phyloP scores from a whole-genome alignment of 2,113 vertebrate genomes.

The Neodontobutis hainanensis region DNA sequence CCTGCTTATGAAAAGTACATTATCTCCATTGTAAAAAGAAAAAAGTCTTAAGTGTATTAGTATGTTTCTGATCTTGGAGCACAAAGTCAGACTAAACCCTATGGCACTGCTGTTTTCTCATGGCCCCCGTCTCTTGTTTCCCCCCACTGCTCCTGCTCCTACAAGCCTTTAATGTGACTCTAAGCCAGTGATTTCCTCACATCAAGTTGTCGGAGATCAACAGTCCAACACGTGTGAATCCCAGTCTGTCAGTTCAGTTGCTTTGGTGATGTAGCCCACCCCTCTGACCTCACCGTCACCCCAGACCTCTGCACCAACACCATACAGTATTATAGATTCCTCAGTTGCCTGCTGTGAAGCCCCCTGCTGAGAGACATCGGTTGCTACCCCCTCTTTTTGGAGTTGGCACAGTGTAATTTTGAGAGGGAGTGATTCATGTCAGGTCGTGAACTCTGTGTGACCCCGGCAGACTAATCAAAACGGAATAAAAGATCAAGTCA shows the following conservation, averaged over 20 bases:
- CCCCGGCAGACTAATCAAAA: neutral
- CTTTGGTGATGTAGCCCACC: constrained; percentile 7
- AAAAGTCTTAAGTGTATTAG: too few species aligned
- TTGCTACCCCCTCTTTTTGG: neutral
- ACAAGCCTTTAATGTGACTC: neutral
- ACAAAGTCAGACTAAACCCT: too few species aligned
- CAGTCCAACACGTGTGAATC: constrained; percentile 15
- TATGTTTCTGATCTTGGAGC: too few species aligned
- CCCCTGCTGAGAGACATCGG: constrained; percentile 35
- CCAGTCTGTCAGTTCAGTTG: constrained; percentile 29
- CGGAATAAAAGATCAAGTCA: neutral
- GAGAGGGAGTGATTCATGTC: constrained; percentile 16
- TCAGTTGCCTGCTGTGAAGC: constrained; percentile 27
- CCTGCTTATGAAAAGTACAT: too few species aligned
- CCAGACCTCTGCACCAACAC: constrained; percentile 1
- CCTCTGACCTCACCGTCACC: constrained; percentile 21
- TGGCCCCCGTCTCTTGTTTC: too few species aligned
- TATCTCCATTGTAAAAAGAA: too few species aligned
- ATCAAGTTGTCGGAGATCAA: constrained; percentile 5
- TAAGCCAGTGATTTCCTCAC: neutral
- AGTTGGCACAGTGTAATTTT: constrained; percentile 1
- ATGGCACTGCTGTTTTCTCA: too few species aligned
- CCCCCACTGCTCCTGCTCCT: neutral
- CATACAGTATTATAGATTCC: constrained; percentile 7
- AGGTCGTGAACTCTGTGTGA: constrained; percentile 20